These are phyloP conservation scores for Reticulitermes lucifugus DNA, from an alignment of 2,888 invertebrate species.

Conservation along the genomic window DNA sequence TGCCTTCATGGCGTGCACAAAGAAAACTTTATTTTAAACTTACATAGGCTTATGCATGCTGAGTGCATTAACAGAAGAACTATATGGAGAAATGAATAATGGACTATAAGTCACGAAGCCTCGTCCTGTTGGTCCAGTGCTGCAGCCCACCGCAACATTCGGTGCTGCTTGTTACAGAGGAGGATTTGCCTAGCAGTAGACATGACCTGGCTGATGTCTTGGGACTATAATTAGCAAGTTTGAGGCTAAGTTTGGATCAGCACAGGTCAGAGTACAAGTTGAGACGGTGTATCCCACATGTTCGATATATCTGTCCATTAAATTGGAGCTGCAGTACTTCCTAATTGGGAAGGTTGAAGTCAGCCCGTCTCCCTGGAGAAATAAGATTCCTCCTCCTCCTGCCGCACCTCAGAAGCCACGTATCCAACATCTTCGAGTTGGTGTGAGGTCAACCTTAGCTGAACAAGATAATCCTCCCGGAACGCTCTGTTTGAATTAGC, in stretches of 20 bases:
- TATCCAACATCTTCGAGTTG: conserved; percentile 33
- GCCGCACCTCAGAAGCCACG: conserved; percentile 23
- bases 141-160: too few species aligned
- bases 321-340: conserved; percentile 37
- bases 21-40: too few species aligned
- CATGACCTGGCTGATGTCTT: conserved; percentile 25
- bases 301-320: conserved; percentile 44
- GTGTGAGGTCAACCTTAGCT: conserved; percentile 39
- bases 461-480: conserved; percentile 37
- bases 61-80: too few species aligned
- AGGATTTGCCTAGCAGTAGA: neutral
- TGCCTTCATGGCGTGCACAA: too few species aligned
- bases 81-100: too few species aligned
- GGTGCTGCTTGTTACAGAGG: neutral
- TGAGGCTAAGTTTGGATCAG: conserved; percentile 37
- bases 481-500: conserved; percentile 39
- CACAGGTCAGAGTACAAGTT: conserved; percentile 36
- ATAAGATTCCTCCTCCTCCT: conserved; percentile 25
- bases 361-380: conserved; percentile 37
- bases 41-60: too few species aligned
- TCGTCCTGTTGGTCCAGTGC: too few species aligned
- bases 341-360: conserved; percentile 40
- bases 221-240: conserved; percentile 38
- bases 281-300: conserved; percentile 36
- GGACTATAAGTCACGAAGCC: too few species aligned